Conservation (phyloP, 2,888 invertebrate species). For the Cephus rjabovi region DNA sequence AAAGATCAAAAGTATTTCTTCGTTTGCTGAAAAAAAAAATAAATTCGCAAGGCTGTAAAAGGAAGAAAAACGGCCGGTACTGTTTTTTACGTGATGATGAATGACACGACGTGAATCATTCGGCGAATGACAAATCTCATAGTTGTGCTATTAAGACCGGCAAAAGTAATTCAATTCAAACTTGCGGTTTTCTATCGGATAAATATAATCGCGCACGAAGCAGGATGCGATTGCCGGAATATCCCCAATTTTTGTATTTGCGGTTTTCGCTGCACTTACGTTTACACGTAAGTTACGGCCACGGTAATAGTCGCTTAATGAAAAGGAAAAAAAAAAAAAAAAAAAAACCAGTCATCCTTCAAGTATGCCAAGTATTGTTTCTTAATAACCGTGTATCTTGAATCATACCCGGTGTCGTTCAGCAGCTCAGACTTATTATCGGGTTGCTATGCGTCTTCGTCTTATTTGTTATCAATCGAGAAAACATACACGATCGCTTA, state of each 20-base stretch:
- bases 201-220: background rate
- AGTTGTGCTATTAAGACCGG: background rate
- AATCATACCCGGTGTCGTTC: slow-evolving; percentile 26
- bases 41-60: too few species aligned
- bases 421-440: background rate
- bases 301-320: slow-evolving; percentile 25
- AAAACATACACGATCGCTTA: background rate
- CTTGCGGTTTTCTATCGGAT: background rate
- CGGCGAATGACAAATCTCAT: background rate
- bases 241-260: slow-evolving; percentile 28
- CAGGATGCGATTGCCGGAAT: slow-evolving; percentile 21
- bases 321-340: background rate
- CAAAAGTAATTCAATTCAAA: background rate
- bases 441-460: background rate
- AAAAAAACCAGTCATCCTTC: slow-evolving; percentile 48
- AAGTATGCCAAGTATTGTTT: slow-evolving; percentile 39
- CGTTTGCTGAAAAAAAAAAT: background rate
- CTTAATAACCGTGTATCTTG: slow-evolving; percentile 36
- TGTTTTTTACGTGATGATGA: background rate
- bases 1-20: background rate
- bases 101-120: background rate
- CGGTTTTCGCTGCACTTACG: slow-evolving; percentile 25
- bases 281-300: slow-evolving; percentile 20
- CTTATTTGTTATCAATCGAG: background rate
- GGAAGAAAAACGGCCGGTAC: background rate